Evolutionary conservation across 2,797 vertebrate genomes (phyloP), one percentile per base, ranked within the genome.

Genomic region (Amblyraja radiata): DNA sequence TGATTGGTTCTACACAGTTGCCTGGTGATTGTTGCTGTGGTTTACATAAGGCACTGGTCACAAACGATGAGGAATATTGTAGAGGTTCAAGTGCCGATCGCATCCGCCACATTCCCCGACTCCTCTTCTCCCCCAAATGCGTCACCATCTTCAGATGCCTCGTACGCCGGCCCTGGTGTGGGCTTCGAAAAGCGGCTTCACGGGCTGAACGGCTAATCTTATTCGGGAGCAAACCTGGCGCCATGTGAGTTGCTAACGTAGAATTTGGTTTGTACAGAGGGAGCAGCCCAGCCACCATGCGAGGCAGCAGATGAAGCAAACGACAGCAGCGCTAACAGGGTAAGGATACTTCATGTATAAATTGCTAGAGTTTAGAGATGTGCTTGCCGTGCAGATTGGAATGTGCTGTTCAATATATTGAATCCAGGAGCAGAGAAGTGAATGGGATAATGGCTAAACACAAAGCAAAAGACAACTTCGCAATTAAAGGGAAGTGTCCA

Each of bases 21-120:
- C 95, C 95, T 95, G 95, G 95, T 94, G 95, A 95, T 95, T 95
- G 94, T 95, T 95, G 94, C 94, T 76, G 93, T 80, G 93, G 95
- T 94, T 93, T 94, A 95, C 95, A 93, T 21, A 93, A 94, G 94
- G 93, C 21, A 28, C 93, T 79, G 94, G 94, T 94, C 94, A 93
- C 94, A 94, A 93, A 94, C 93, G 93, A 94, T 94, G 63, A 93
- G 14, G 74, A 68, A 28, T 88, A 76, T 74, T n/a, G 73, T 76
- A 71, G 71, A 28, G 90, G 71, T 74, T 76, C 36, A n/a, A 13
- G 18, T 28, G 39, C 25, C 39, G 6, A 23, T 28, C 28, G 36
- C 25, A 25, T 7, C 73, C 3, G 32, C 36, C 79, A 13, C 32
- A 36, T 39, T 39, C 11, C 79, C 79, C 32, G 4, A 13, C 28